Base-by-base conservation (phyloP, 2,888 invertebrate species). In the Elmis aenea region DNA sequence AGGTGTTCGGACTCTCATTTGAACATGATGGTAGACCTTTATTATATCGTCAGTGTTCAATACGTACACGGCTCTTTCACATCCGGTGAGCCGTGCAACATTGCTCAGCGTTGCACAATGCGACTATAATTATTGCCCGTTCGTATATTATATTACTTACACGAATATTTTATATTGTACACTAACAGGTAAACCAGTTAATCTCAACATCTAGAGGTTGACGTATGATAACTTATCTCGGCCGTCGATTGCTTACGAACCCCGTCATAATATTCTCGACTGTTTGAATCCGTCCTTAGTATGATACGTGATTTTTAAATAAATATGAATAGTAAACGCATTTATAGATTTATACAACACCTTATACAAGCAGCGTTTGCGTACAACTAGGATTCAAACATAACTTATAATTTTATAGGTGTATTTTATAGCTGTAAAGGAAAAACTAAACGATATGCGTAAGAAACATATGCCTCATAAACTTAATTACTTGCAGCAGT, bases 401-500 rank as follows among this genome's bases (percentile, higher is more conserved):
- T 33, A 33, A 18, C 23, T 38, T 38, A 38, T 38, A 38, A 38
- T 38, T 38, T 38, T 32, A 38, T 38, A 38, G 38, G 38, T 38
- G 20, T 33, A 33, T 15, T 38, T 38, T 38, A 38, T 33, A 38
- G 33, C 33, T 38, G 16, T 22, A 30, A 39, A 39, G 34, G 26
- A 21, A 39, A 39, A 39, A 36, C 12, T 11, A 26, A 22, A 16
- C 22, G 34, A 11, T 10, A 16, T 29, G 22, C 32, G 37, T 33
- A 37, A 42, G 27, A 33, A 33, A 33, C 27, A 26, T 30, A 38
- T 38, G 42, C 30, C 26, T 38, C 42, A 42, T 42, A 38, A 42
- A 42, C 30, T 42, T 38, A 42, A 42, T 42, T 42, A 38, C 40
- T 35, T 40, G 26, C 40, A 40, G 40, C 40, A 40, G 35, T 31